These are phyloP conservation scores for Scaptodrosophila latifasciaeformis DNA, from an alignment of 2,888 invertebrate genomes.

Conservation along the genomic window DNA sequence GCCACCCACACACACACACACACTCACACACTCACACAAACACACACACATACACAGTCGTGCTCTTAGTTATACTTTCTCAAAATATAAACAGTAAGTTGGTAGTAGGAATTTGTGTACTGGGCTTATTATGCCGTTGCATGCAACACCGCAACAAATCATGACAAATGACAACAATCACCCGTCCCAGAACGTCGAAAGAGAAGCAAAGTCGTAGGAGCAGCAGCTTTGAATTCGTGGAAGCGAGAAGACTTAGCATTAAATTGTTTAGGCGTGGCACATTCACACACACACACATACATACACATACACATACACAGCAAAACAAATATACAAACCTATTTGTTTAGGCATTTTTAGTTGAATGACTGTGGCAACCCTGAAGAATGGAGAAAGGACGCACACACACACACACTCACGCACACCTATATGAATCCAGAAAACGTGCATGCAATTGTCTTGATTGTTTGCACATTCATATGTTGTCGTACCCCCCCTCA, in stretches of 20 bases:
- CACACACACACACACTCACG: neutral
- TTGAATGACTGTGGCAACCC: no score
- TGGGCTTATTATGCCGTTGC: constrained; percentile 63
- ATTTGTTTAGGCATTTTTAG: constrained; percentile 1
- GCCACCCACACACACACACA: neutral
- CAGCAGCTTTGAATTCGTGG: no score
- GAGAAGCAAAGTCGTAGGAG: neutral
- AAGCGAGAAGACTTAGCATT: neutral
- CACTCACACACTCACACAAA: neutral
- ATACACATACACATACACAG: no score
- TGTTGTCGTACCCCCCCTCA: no score
- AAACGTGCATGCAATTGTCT: constrained; percentile 4
- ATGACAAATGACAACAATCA: constrained; percentile 48
- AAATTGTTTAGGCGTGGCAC: constrained; percentile 10
- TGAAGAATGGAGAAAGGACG: no score
- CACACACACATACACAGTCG: neutral
- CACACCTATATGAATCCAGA: no score
- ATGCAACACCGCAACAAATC: constrained; percentile 61
- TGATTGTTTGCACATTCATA: neutral
- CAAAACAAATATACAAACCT: neutral
- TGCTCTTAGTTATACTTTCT: no score
- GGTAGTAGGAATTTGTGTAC: constrained; percentile 19
- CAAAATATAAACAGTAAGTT: no score
- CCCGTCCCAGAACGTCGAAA: neutral
- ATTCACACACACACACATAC: neutral